phyloP scores from a whole-genome alignment of 2,113 vertebrate species.

The Chinchilla lanigera region DNA sequence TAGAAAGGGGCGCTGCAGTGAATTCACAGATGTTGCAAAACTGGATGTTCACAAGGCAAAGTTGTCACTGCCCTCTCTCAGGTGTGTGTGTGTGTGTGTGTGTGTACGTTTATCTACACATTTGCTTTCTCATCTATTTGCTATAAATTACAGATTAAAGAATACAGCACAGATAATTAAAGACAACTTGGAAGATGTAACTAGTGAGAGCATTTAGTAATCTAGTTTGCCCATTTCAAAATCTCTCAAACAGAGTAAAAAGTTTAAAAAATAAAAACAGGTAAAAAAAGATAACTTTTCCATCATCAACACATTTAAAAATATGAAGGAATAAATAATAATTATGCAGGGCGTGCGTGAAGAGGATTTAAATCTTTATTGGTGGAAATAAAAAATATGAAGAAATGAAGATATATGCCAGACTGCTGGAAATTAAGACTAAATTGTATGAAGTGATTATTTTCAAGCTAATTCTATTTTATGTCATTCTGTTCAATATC shows the following conservation, averaged over 20 bases:
- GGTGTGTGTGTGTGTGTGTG: background rate
- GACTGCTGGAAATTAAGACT: background rate
- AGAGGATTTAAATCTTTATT: background rate
- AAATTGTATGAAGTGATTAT: background rate
- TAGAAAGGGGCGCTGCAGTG: background rate
- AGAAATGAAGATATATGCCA: background rate
- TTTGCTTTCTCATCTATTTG: background rate
- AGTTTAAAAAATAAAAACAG: background rate
- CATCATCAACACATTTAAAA: background rate
- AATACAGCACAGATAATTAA: background rate
- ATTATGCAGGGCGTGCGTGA: background rate
- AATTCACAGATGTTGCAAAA: background rate
- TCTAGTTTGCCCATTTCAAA: background rate
- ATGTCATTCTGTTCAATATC: background rate
- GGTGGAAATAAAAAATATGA: background rate
- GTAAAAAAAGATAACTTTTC: background rate
- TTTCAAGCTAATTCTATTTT: background rate
- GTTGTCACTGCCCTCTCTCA: background rate
- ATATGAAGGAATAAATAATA: background rate
- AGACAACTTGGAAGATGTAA: background rate
- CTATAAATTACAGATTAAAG: background rate
- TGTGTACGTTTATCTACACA: background rate
- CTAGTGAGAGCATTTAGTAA: background rate
- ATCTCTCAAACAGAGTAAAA: background rate
- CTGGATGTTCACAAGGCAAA: background rate